phyloP scores from a whole-genome alignment of 2,797 vertebrate genomes.

The Pseudomugil tenellus region DNA sequence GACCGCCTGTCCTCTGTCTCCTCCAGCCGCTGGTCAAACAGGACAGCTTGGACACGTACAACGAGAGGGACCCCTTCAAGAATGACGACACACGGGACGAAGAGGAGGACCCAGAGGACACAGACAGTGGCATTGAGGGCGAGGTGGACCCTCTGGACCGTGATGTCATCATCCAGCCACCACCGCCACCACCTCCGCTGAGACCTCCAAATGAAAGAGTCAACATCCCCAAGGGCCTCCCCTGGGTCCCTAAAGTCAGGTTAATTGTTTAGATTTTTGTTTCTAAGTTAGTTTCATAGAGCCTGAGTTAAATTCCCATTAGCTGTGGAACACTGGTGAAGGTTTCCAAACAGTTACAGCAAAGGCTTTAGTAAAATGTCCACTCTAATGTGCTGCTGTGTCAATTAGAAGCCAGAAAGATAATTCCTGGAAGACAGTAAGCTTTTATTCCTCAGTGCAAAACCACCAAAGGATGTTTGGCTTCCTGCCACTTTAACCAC shows the following conservation, averaged over 20 bases:
- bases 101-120: constrained; percentile 90
- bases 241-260: constrained; percentile 99
- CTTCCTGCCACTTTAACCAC: constrained; percentile 17
- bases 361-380: not conserved
- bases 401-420: not conserved
- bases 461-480: constrained; percentile 3
- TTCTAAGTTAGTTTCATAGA: not conserved
- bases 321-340: not conserved
- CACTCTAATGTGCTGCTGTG: not conserved
- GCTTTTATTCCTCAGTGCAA: constrained; percentile 1
- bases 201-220: constrained; percentile 86
- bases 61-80: constrained; percentile 96
- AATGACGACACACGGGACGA: constrained; percentile 89
- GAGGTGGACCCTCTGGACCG: constrained; percentile 93
- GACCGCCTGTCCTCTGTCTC: constrained; percentile 17
- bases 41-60: constrained; percentile 96
- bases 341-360: not conserved
- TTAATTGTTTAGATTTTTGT: constrained; percentile 10
- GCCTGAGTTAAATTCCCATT: not conserved
- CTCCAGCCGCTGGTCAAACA: constrained; percentile 92
- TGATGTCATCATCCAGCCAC: constrained; percentile 84
- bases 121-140: constrained; percentile 88
- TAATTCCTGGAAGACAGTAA: not conserved
- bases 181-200: constrained; percentile 77
- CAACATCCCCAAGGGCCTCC: constrained; percentile 94